Conservation (phyloP, 2,797 vertebrate species). For the Syngnathus acus region DNA sequence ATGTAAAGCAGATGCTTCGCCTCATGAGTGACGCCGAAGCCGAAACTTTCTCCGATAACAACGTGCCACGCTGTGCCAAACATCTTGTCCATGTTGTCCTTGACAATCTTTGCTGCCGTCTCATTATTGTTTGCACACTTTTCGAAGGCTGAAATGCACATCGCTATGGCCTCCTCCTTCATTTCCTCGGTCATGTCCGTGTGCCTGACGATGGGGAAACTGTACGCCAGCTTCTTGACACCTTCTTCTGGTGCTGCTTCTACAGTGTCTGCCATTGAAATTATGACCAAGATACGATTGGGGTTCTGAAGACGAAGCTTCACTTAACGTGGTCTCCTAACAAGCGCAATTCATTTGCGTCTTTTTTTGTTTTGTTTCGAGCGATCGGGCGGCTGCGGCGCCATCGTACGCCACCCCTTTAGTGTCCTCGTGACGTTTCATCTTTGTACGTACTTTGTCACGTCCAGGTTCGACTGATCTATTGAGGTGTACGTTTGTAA, state of each 20-base stretch:
- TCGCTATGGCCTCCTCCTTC: conserved; percentile 1
- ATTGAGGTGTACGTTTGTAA: background rate
- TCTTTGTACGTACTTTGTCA: background rate
- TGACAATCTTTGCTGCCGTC: background rate
- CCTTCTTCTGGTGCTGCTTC: background rate
- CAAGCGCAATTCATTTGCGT: background rate
- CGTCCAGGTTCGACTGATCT: background rate
- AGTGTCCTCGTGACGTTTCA: background rate
- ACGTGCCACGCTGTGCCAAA: conserved; percentile 4
- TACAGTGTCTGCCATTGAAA: background rate
- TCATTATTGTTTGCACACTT: conserved; percentile 1
- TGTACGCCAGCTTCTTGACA: background rate
- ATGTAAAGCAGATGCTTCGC: conserved; percentile 3
- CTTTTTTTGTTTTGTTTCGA: background rate
- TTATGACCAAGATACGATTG: no score
- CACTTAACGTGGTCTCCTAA: background rate
- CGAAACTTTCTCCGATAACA: conserved; percentile 2
- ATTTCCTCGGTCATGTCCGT: conserved; percentile 4
- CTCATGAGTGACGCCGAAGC: conserved; percentile 4
- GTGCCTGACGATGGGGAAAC: conserved; percentile 2
- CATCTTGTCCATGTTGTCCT: conserved; percentile 6
- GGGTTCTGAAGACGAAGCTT: background rate
- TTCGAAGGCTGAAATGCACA: background rate
- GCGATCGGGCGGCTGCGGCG: background rate
- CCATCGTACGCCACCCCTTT: background rate